phyloP scores from a whole-genome alignment of 2,888 invertebrate species.

The Brassicogethes aeneus region DNA sequence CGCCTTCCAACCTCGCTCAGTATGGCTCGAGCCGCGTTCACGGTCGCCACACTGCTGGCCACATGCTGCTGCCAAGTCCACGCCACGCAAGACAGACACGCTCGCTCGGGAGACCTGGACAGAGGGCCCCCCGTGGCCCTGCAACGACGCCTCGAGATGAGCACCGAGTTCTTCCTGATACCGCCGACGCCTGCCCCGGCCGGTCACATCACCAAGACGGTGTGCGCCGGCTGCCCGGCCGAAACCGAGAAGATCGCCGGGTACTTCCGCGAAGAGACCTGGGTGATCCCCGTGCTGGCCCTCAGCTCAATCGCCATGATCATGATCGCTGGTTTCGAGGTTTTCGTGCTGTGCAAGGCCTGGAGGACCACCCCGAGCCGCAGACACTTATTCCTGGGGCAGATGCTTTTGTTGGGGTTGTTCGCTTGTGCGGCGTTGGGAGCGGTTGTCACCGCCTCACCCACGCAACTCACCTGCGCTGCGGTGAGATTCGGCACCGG shows the following conservation, averaged over 20 bases:
- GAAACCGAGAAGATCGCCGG: constrained; percentile 24
- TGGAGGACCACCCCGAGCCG: constrained; percentile 75
- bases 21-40: constrained; percentile 35
- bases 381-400: constrained; percentile 78
- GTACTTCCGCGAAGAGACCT: constrained; percentile 61
- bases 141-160: constrained; percentile 60
- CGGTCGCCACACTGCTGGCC: constrained; percentile 25
- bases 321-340: constrained; percentile 79
- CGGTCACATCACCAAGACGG: constrained; percentile 35
- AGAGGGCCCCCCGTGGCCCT: constrained; percentile 27
- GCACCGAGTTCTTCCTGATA: constrained; percentile 75
- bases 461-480: constrained; percentile 72
- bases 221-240: constrained; percentile 25
- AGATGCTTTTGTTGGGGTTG: constrained; percentile 75
- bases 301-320: constrained; percentile 77
- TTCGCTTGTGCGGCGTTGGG: constrained; percentile 75
- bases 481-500: constrained; percentile 76
- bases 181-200: constrained; percentile 44
- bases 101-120: constrained; percentile 29
- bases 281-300: constrained; percentile 85
- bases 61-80: too few relatives aligned
- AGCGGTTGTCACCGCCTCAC: constrained; percentile 67
- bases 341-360: constrained; percentile 79
- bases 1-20: constrained; percentile 17
- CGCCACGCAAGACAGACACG: constrained; percentile 28